Evolutionary conservation across 2,888 invertebrate species (phyloP), one percentile per base, ranked within the genome.

Genomic region (Dicyrtomina minuta): DNA sequence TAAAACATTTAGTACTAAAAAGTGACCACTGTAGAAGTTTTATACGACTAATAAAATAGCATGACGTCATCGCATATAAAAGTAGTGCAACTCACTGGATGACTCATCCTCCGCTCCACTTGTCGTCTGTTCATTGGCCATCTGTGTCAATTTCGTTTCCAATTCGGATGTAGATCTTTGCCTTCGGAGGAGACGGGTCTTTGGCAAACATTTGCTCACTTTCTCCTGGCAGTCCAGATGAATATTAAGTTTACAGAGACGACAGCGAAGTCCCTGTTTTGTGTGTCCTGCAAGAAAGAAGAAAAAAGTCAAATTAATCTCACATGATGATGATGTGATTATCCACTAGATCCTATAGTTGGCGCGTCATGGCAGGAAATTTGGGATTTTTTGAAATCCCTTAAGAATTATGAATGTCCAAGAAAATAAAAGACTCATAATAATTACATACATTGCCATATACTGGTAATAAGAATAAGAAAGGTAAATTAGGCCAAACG

Each of bases 241-340:
- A 66, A 92, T 90, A 83, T 94, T 95, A 84, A 91, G 88, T 83
- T 94, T 95, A 83, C 95, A 95, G 74, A 93, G 87, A 68, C 93
- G 88, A 82, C 95, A 95, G 75, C 92, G 89, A 68, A 95, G 84
- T 17, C 95, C 95, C 83, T 95, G 95, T 58, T 92, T 87, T 65
- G 93, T 92, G 83, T 95, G 95, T 70, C 95, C 94, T 92, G 81
- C 51, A 80, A 80, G 58, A 46, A n/a, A 27, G 17, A 66, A 39
- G 12, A 12, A 15, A 33, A 17, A 49, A 1, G 6, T 20, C 20
- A 53, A 17, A n/a, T n/a, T n/a, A n/a, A n/a, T n/a, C n/a, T n/a
- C n/a, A n/a, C n/a, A n/a, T n/a, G n/a, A n/a, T n/a, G n/a, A n/a
- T n/a, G n/a, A n/a, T n/a, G n/a, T n/a, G n/a, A n/a, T n/a, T n/a